Evolutionary conservation across 2,888 invertebrate species (phyloP).

Genomic region (Archips xylosteana): DNA sequence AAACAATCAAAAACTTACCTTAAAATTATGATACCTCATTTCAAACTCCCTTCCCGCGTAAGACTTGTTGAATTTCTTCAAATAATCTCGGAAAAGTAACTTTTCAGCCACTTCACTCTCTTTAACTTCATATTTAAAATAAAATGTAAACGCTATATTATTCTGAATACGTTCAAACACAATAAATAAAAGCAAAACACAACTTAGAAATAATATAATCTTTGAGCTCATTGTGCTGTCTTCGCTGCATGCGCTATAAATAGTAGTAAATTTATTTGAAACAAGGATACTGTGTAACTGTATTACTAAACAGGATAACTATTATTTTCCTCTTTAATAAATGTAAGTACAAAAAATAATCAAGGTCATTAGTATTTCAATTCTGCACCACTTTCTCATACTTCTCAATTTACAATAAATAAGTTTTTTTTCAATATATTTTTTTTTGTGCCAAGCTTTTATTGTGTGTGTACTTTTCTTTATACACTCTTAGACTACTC

Average conservation of each 20-base stretch:
- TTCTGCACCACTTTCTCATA: too few species aligned
- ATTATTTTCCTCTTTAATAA: background rate
- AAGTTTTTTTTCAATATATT: too few species aligned
- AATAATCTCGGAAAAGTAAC: conserved; percentile 47
- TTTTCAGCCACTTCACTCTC: background rate
- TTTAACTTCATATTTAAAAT: conserved; percentile 11
- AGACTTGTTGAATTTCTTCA: conserved; percentile 51
- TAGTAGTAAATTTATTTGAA: background rate
- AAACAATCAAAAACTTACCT: conserved; percentile 48
- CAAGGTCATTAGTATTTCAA: background rate
- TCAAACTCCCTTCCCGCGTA: conserved; percentile 49
- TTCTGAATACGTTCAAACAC: background rate
- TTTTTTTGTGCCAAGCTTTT: too few species aligned
- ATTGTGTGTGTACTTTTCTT: too few species aligned
- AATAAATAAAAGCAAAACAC: conserved; percentile 13
- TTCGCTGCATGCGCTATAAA: too few species aligned
- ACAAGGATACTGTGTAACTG: background rate
- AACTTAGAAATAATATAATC: background rate
- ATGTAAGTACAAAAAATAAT: background rate
- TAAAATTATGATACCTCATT: conserved; percentile 51
- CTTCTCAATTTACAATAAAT: too few species aligned
- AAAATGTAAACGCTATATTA: conserved; percentile 2
- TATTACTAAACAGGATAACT: background rate
- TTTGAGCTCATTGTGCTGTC: conserved; percentile 16
- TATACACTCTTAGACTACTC: too few species aligned